A percentile compares a stretch with the other conserved stretches of the same genome.
Conservation (phyloP, 2,888 invertebrate genomes). For the Clistopyga incitator region DNA sequence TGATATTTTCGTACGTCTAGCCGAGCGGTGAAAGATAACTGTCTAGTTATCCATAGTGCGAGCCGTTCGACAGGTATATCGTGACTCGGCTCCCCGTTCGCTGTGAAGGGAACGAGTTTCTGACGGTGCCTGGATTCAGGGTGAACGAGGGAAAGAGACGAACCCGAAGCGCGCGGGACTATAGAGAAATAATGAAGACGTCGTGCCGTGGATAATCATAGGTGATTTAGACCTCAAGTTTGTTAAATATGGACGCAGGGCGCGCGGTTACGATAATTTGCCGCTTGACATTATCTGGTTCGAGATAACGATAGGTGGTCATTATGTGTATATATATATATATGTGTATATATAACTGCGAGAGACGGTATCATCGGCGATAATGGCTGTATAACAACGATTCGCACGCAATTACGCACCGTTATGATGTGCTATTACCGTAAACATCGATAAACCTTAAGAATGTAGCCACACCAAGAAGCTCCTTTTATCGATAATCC, state of each 20-base stretch:
- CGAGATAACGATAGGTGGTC: constrained; percentile 38
- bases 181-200: constrained; percentile 68
- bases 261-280: constrained; percentile 33
- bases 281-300: constrained; percentile 60
- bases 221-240: constrained; percentile 67
- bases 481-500: not conserved
- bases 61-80: constrained; percentile 65
- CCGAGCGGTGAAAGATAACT: constrained; percentile 59
- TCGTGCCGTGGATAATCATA: constrained; percentile 68
- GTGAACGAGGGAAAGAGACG: constrained; percentile 33
- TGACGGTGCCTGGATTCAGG: constrained; percentile 42
- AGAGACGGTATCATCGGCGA: constrained; percentile 12
- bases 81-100: constrained; percentile 50
- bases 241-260: constrained; percentile 64
- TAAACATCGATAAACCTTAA: constrained; percentile 10
- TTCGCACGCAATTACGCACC: constrained; percentile 47
- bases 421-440: constrained; percentile 17
- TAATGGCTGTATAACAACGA: constrained; percentile 33
- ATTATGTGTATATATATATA: too few species aligned
- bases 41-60: constrained; percentile 59
- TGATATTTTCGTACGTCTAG: constrained; percentile 61
- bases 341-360: constrained; percentile 9
- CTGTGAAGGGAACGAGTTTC: constrained; percentile 40
- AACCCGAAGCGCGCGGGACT: constrained; percentile 15
- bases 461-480: not conserved